Conservation (phyloP, 2,797 vertebrate species). For the Nothura maculosa region DNA sequence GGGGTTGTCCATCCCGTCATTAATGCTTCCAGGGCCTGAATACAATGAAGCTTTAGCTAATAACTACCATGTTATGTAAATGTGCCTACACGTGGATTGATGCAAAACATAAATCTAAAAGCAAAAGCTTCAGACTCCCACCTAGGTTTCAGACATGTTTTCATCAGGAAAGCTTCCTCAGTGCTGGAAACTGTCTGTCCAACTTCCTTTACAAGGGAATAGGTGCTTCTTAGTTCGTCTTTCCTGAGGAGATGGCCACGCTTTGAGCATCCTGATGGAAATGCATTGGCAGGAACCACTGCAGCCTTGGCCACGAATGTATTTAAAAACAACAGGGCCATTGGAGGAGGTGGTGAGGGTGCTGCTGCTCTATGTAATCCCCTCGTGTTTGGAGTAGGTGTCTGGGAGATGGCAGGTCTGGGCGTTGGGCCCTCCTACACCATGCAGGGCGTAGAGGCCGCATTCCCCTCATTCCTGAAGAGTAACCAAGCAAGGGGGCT, state of each 20-base stretch:
- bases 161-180: not conserved
- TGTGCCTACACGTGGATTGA: not conserved
- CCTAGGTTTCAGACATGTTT: not conserved
- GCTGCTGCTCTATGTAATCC: conserved; percentile 43
- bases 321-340: conserved; percentile 55
- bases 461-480: conserved; percentile 36
- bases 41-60: not conserved
- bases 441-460: not conserved
- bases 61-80: not conserved
- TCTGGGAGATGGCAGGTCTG: conserved; percentile 6
- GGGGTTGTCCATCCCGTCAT: not conserved
- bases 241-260: not conserved
- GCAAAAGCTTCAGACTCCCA: not conserved
- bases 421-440: not conserved
- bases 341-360: not conserved
- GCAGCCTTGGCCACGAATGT: not conserved
- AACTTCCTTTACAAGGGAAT: not conserved
- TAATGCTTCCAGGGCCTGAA: not conserved
- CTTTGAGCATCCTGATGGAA: not conserved
- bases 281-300: conserved; percentile 28
- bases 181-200: not conserved
- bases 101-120: not conserved
- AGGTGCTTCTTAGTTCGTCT: conserved; percentile 14
- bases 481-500: not conserved
- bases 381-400: not conserved